Conservation (phyloP, 2,113 vertebrate genomes). For the Tyto alba region DNA sequence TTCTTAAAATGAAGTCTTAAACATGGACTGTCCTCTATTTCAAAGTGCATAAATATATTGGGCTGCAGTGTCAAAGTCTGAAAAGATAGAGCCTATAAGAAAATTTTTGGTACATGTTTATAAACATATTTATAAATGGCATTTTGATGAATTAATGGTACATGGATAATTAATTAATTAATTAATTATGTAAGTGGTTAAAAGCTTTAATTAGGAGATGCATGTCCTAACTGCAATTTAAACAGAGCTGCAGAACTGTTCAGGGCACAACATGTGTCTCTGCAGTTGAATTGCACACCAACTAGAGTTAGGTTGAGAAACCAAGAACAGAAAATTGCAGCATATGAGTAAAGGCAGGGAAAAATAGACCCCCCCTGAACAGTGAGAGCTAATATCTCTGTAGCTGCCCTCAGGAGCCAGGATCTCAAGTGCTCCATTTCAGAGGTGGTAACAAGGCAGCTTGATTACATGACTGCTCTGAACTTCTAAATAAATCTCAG, state of each 20-base stretch:
- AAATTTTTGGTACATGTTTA: background rate
- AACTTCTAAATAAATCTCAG: slow-evolving; percentile 35
- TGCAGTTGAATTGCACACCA: background rate
- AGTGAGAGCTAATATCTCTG: background rate
- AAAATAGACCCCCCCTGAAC: background rate
- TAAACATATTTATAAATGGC: background rate
- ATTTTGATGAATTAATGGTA: background rate
- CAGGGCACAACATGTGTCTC: background rate
- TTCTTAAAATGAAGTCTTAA: slow-evolving; percentile 6
- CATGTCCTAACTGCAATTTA: background rate
- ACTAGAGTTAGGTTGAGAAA: background rate
- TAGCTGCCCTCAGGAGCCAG: background rate
- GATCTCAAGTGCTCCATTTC: slow-evolving; percentile 14
- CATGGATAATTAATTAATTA: background rate
- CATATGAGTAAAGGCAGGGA: background rate
- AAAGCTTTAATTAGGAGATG: background rate
- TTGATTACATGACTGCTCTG: slow-evolving; percentile 31
- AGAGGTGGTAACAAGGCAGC: slow-evolving; percentile 7
- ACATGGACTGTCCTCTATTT: background rate
- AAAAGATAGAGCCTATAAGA: background rate
- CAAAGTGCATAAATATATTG: background rate
- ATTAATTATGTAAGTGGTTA: too few relatives aligned
- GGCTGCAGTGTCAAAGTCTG: background rate
- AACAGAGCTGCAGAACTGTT: background rate
- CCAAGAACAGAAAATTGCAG: background rate